phyloP scores from a whole-genome alignment of 2,113 vertebrate genomes.

The Vidua chalybeata region DNA sequence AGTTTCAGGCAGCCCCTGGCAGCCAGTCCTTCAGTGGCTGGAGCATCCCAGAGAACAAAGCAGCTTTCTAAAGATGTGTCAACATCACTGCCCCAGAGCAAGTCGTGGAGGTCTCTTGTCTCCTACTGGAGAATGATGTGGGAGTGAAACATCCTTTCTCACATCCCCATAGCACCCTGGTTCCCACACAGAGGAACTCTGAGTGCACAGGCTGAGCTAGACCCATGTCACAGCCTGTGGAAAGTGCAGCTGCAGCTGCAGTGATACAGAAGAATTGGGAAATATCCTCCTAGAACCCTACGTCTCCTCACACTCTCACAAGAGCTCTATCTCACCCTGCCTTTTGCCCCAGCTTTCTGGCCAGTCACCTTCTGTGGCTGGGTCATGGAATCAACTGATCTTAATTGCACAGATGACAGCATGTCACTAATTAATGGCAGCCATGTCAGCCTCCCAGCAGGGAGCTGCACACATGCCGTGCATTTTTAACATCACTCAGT shows the following conservation, averaged over 20 bases:
- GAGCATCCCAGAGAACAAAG: neutral
- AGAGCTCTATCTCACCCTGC: neutral
- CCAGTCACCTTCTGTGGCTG: neutral
- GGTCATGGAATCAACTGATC: neutral
- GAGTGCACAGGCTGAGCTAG: neutral
- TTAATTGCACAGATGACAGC: neutral
- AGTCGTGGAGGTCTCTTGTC: neutral
- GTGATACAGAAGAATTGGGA: neutral
- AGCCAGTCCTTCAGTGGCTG: neutral
- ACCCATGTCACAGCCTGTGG: neutral
- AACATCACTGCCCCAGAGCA: neutral
- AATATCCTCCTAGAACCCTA: neutral
- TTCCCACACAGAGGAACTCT: neutral
- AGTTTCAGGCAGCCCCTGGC: neutral
- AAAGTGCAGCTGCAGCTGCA: neutral
- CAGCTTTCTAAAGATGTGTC: neutral
- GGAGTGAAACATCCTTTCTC: neutral
- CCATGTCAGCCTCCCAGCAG: neutral
- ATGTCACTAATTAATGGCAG: neutral
- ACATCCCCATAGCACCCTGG: neutral
- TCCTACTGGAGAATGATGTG: neutral
- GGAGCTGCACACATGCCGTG: neutral
- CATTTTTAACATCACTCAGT: neutral
- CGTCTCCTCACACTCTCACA: neutral
- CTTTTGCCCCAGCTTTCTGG: neutral